phyloP scores from a whole-genome alignment of 2,113 vertebrate species.

The Pygoscelis antarcticus region DNA sequence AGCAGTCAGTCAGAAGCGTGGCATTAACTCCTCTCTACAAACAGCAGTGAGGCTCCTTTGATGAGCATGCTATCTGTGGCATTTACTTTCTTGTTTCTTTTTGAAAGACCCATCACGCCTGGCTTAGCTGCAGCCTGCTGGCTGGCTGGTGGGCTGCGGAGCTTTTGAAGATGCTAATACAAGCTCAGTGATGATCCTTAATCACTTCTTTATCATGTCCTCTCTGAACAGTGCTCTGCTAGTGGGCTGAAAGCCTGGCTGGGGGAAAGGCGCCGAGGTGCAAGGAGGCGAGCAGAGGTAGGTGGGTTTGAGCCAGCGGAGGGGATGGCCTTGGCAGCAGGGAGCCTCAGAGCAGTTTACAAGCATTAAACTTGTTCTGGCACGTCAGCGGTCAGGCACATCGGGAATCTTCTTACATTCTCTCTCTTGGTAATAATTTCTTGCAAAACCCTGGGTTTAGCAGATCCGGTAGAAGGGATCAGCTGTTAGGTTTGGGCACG shows the following conservation, averaged over 20 bases:
- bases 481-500: not conserved
- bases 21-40: not conserved
- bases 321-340: not conserved
- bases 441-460: not conserved
- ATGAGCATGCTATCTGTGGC: not conserved
- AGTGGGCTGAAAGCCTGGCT: not conserved
- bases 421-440: not conserved
- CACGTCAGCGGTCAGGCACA: not conserved
- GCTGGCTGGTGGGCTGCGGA: not conserved
- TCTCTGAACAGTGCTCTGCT: not conserved
- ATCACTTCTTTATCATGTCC: not conserved
- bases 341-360: not conserved
- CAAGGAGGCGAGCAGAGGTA: not conserved
- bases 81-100: not conserved
- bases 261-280: not conserved
- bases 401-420: not conserved
- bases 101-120: not conserved
- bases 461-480: not conserved
- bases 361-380: not conserved
- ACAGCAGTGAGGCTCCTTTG: not conserved
- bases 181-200: not conserved
- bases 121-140: not conserved
- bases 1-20: not conserved
- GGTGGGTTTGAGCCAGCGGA: not conserved
- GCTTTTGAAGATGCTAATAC: not conserved